Evolutionary conservation across 2,888 invertebrate species (phyloP).

Genomic region (Clistopyga incitator): DNA sequence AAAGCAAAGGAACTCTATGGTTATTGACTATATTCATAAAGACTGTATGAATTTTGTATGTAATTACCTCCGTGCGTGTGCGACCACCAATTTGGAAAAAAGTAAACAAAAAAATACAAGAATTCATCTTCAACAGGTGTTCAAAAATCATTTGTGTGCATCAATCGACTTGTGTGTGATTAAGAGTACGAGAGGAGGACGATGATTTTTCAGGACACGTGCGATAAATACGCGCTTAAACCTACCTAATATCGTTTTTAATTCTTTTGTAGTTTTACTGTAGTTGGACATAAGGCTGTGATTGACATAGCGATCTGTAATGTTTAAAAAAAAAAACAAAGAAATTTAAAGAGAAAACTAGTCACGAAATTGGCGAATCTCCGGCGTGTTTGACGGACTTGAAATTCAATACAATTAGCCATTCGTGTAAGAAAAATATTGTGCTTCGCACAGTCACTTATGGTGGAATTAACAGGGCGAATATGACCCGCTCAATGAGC

Average conservation of each 20-base stretch:
- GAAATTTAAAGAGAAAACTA: conserved; percentile 25
- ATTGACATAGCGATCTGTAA: conserved; percentile 55
- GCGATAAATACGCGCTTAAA: conserved; percentile 36
- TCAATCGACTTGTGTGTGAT: conserved; percentile 33
- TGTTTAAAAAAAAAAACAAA: conserved; percentile 39
- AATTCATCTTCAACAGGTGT: conserved; percentile 78
- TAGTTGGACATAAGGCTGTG: conserved; percentile 64
- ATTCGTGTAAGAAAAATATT: conserved; percentile 44
- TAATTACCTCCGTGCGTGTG: conserved; percentile 76
- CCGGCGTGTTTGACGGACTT: conserved; percentile 13
- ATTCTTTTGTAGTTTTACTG: conserved; percentile 54
- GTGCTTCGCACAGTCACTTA: conserved; percentile 41
- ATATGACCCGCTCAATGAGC: conserved; percentile 2
- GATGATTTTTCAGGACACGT: conserved; percentile 53
- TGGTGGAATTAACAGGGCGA: conserved; percentile 19
- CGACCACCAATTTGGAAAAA: conserved; percentile 73
- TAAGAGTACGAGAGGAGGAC: conserved; percentile 2
- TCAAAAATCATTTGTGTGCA: conserved; percentile 60
- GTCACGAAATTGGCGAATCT: conserved; percentile 56
- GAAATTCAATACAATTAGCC: conserved; percentile 31
- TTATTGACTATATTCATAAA: conserved; percentile 74
- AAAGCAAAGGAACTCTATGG: conserved; percentile 50
- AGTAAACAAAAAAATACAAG: conserved; percentile 80
- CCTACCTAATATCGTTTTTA: conserved; percentile 36
- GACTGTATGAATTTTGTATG: conserved; percentile 80